Percentiles rank a stretch among this genome's conserved stretches.
Evolutionary conservation across 2,113 vertebrate genomes (phyloP).

Genomic region (Syngnathoides biaculeatus): DNA sequence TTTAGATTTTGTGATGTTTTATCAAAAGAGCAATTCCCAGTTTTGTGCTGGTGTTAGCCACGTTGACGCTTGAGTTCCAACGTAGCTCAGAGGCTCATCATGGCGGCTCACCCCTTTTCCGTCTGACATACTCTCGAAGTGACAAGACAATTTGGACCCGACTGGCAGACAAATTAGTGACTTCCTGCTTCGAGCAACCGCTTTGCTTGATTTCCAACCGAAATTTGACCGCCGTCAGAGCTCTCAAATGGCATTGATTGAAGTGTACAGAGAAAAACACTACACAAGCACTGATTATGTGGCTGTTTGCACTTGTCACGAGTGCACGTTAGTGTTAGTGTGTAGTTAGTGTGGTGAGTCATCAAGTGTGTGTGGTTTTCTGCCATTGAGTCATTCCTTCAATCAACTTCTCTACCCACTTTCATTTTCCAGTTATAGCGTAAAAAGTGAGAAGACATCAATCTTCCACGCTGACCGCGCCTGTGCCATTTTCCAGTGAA

Average conservation of each 20-base stretch:
- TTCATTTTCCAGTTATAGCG: conserved; percentile 25
- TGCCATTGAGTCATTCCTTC: conserved; percentile 7
- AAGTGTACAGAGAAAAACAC: not conserved
- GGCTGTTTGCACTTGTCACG: not conserved
- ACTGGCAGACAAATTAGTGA: conserved; percentile 6
- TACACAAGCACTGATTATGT: conserved; percentile 4
- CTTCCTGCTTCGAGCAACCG: conserved; percentile 2
- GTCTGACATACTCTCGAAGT: not conserved
- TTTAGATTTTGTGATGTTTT: not conserved
- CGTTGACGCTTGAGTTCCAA: not conserved
- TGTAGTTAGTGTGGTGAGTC: conserved; percentile 5
- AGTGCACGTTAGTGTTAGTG: not conserved
- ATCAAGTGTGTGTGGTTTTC: conserved; percentile 4
- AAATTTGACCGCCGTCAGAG: not conserved
- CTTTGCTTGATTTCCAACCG: not conserved
- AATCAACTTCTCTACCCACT: conserved; percentile 18
- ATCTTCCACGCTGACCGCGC: not conserved
- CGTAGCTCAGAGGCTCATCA: not conserved
- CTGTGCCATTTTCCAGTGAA: conserved; percentile 7
- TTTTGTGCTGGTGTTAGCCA: not conserved
- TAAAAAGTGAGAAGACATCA: conserved; percentile 16
- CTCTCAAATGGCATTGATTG: not conserved
- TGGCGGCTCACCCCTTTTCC: not conserved
- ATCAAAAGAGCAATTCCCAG: not conserved
- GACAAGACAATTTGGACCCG: not conserved